A percentile compares a stretch with the other conserved stretches of the same genome.
Evolutionary conservation across 2,888 invertebrate species (phyloP).

Genomic region (Drosophila anomelani): DNA sequence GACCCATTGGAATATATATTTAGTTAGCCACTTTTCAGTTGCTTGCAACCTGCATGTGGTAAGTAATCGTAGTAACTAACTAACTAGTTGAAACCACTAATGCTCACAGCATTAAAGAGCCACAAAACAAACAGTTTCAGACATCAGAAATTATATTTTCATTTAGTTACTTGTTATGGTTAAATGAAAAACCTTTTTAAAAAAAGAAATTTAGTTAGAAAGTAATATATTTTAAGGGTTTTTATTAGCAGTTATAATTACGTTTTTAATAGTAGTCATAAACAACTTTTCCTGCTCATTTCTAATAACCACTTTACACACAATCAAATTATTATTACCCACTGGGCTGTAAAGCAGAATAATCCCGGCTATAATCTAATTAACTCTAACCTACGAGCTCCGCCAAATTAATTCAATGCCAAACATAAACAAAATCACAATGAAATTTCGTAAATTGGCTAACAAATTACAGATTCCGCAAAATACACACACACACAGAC

Average conservation of each 20-base stretch:
- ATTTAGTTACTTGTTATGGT: not conserved
- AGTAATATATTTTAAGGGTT: too few relatives aligned
- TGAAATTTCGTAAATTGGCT: constrained; percentile 34
- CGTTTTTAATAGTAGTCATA: not conserved
- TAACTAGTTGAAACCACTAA: constrained; percentile 9
- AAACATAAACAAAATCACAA: constrained; percentile 49
- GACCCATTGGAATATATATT: constrained; percentile 5
- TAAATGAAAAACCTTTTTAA: not conserved
- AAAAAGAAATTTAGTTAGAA: not conserved
- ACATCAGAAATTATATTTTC: not conserved
- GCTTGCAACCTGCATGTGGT: constrained; percentile 66
- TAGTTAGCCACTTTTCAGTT: constrained; percentile 31
- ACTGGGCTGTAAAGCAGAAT: constrained; percentile 21
- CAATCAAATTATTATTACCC: constrained; percentile 27
- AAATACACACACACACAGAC: not conserved
- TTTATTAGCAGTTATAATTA: constrained; percentile 2
- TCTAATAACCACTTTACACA: constrained; percentile 4
- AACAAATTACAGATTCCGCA: constrained; percentile 4
- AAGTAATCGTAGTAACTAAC: constrained; percentile 57
- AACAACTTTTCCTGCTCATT: not conserved
- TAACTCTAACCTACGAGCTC: constrained; percentile 20
- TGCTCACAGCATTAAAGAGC: not conserved
- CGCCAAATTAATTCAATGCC: constrained; percentile 58
- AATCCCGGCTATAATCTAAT: constrained; percentile 45
- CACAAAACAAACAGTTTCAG: not conserved